Evolutionary conservation across 1,140 invertebrate genomes (phyloP).

Genomic region (Anoplophora glabripennis): DNA sequence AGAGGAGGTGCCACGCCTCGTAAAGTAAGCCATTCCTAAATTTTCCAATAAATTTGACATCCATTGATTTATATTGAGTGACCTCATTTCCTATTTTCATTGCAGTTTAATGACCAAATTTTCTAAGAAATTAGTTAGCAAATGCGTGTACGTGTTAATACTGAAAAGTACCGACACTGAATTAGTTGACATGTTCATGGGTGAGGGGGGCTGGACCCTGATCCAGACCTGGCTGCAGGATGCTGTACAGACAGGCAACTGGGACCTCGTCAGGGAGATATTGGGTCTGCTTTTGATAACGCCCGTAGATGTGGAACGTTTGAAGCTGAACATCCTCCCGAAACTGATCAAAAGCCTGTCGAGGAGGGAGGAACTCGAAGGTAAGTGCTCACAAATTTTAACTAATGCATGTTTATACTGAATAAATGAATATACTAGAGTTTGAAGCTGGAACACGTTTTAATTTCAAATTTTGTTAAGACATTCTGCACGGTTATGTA

Average conservation of each 20-base stretch:
- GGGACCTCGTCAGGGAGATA: constrained; percentile 80
- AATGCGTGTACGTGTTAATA: constrained; percentile 94
- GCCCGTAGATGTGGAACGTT: constrained; percentile 82
- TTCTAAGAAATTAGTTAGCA: constrained; percentile 92
- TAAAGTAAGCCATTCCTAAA: constrained; percentile 56
- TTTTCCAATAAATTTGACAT: constrained; percentile 29
- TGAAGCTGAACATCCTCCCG: constrained; percentile 88
- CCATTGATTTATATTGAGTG: not conserved
- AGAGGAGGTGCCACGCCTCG: constrained; percentile 79
- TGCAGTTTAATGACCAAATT: constrained; percentile 92
- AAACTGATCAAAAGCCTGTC: constrained; percentile 87
- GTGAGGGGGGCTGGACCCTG: constrained; percentile 84
- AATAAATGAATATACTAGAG: no score
- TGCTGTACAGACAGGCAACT: constrained; percentile 77
- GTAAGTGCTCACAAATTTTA: constrained; percentile 52
- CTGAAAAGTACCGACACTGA: constrained; percentile 83
- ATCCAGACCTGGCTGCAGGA: constrained; percentile 86
- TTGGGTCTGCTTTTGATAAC: constrained; percentile 77
- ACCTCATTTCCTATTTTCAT: constrained; percentile 46
- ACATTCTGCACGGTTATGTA: no score
- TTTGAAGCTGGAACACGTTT: no score
- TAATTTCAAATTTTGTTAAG: no score
- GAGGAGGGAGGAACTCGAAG: constrained; percentile 74
- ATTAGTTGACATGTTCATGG: constrained; percentile 83
- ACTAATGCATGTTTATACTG: not conserved